phyloP scores from a whole-genome alignment of 1,140 invertebrate genomes.

The Lucilia cuprina region DNA sequence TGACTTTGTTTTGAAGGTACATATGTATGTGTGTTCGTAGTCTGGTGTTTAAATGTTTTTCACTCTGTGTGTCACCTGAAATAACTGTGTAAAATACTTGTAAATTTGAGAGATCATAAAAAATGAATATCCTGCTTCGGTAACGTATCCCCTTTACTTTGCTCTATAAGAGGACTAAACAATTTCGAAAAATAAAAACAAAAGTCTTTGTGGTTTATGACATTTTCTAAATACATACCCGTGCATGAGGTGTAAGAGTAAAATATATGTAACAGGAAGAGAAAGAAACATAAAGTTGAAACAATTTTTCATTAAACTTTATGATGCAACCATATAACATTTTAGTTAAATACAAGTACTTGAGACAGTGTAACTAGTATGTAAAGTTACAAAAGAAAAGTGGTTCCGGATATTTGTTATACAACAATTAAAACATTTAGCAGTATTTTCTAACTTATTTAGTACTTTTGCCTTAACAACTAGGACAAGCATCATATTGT shows the following conservation, averaged over 20 bases:
- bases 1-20: neutral
- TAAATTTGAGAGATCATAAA: slow-evolving; percentile 34
- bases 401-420: no score
- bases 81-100: slow-evolving; percentile 1
- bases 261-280: neutral
- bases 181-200: neutral
- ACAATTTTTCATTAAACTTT: slow-evolving; percentile 35
- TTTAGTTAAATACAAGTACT: slow-evolving; percentile 13
- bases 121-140: neutral
- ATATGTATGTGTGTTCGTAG: neutral
- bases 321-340: slow-evolving; percentile 20
- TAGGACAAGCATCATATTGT: no score
- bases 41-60: neutral
- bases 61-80: neutral
- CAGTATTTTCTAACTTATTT: no score
- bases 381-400: no score
- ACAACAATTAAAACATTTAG: no score
- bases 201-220: slow-evolving; percentile 24
- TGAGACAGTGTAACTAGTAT: neutral
- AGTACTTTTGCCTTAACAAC: no score
- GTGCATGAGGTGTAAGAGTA: neutral
- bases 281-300: slow-evolving; percentile 11
- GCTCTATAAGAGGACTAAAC: neutral
- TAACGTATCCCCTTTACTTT: neutral
- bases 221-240: neutral